Evolutionary conservation across 2,888 invertebrate species (phyloP).

Genomic region (Chymomyza amoena): DNA sequence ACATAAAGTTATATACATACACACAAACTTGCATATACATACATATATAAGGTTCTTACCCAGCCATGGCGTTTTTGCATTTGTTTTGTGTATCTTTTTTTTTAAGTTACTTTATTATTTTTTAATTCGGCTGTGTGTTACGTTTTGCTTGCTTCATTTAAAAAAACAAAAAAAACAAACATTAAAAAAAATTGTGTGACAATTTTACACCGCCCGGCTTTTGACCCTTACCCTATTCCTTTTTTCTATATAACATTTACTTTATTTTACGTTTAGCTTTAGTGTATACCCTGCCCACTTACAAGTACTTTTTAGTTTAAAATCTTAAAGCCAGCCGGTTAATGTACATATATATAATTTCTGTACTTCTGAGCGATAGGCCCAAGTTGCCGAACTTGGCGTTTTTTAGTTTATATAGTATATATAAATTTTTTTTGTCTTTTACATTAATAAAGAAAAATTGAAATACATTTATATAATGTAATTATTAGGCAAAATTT

Average conservation of each 20-base stretch:
- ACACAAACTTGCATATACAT: not conserved
- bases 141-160: not conserved
- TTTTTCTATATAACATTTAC: slow-evolving; percentile 17
- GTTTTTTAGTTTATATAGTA: not conserved
- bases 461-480: not conserved
- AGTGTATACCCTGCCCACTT: not conserved
- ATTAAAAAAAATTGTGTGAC: not conserved
- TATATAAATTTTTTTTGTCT: not conserved
- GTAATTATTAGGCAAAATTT: slow-evolving; percentile 44
- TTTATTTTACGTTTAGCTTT: slow-evolving; percentile 8
- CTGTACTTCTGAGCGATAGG: not conserved
- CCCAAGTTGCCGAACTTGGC: not conserved
- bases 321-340: not conserved
- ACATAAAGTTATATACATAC: not conserved
- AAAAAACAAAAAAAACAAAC: too few species aligned
- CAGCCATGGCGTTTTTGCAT: not conserved
- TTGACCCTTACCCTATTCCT: slow-evolving; percentile 8
- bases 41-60: not conserved
- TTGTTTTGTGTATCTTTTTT: not conserved
- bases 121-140: not conserved
- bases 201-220: slow-evolving; percentile 1
- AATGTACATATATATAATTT: not conserved
- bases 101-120: not conserved
- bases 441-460: not conserved
- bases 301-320: not conserved